These are phyloP conservation scores for Periophthalmus magnuspinnatus DNA, from an alignment of 2,797 vertebrate genomes.

Conservation along the genomic window DNA sequence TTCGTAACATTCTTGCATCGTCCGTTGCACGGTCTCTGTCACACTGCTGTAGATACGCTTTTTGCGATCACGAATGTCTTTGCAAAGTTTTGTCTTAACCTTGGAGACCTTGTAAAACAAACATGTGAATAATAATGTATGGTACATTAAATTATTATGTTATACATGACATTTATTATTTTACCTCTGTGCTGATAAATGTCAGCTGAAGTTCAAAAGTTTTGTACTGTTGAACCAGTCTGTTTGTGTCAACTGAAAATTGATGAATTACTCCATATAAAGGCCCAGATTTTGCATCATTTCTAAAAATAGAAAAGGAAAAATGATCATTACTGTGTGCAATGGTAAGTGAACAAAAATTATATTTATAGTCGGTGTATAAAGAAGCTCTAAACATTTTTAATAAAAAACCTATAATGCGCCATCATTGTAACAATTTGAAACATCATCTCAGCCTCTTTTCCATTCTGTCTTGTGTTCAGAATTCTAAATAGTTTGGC, in stretches of 20 bases:
- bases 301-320: conserved; percentile 37
- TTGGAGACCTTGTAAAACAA: conserved; percentile 32
- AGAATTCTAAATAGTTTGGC: too few species aligned
- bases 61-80: conserved; percentile 20
- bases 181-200: conserved; percentile 52
- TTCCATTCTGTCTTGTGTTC: too few species aligned
- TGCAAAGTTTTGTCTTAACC: conserved; percentile 29
- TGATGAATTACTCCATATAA: conserved; percentile 22
- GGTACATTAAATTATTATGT: not conserved
- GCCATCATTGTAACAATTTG: not conserved
- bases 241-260: conserved; percentile 38
- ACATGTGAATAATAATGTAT: not conserved
- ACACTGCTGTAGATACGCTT: conserved; percentile 43
- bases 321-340: not conserved
- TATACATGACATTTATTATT: not conserved
- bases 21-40: not conserved
- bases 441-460: not conserved
- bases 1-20: conserved; percentile 39
- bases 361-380: too few species aligned
- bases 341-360: too few species aligned
- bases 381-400: not conserved
- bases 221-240: conserved; percentile 15
- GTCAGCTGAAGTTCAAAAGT: conserved; percentile 23
- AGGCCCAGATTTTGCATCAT: conserved; percentile 21
- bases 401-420: not conserved